Evolutionary conservation across 2,113 vertebrate species (phyloP).

Genomic region (Chrysemys picta): DNA sequence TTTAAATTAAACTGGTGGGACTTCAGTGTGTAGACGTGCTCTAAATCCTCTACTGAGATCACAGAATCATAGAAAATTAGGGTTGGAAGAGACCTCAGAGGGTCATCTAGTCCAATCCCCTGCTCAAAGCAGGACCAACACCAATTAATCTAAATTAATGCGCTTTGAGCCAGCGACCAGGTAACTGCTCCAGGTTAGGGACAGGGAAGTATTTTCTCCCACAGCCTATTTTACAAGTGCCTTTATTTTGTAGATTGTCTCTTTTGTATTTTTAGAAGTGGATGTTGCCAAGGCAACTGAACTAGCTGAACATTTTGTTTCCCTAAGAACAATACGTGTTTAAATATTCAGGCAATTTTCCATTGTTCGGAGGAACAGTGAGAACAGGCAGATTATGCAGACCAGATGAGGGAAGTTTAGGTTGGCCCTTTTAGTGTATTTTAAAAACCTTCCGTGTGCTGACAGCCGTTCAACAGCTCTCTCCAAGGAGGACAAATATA

Average conservation of each 20-base stretch:
- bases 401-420: slow-evolving; percentile 60
- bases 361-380: slow-evolving; percentile 73
- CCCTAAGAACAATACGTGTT: slow-evolving; percentile 80
- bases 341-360: slow-evolving; percentile 83
- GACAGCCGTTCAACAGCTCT: slow-evolving; percentile 16
- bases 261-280: slow-evolving; percentile 83
- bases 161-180: neutral
- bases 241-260: slow-evolving; percentile 73
- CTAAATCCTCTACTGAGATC: neutral
- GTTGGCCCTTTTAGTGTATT: slow-evolving; percentile 44
- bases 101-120: no score
- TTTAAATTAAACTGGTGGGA: slow-evolving; percentile 18
- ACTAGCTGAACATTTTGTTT: slow-evolving; percentile 84
- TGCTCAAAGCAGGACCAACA: no score
- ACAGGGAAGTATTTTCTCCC: slow-evolving; percentile 54
- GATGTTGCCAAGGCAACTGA: slow-evolving; percentile 83
- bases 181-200: slow-evolving; percentile 9
- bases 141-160: slow-evolving; percentile 8
- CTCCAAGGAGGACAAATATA: neutral
- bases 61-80: no score
- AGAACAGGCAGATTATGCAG: slow-evolving; percentile 73
- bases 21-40: neutral
- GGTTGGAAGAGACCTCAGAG: no score
- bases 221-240: slow-evolving; percentile 46
- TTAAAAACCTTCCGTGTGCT: slow-evolving; percentile 19